Evolutionary conservation across 2,797 vertebrate genomes (phyloP).

Genomic region (Tachyglossus aculeatus): DNA sequence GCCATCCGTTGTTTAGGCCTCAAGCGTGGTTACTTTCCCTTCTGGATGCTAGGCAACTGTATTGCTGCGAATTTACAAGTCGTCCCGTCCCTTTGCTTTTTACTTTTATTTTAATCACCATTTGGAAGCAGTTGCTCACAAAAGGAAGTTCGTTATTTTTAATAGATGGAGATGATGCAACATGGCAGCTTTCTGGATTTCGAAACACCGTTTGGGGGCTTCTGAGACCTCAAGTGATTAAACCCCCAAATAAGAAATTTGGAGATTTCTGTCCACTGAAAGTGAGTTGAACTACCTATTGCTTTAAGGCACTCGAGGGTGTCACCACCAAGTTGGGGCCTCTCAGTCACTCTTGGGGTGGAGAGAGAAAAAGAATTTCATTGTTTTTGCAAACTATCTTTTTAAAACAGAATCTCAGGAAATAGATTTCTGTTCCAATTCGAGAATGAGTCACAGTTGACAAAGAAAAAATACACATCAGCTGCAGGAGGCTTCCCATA

Average conservation of each 20-base stretch:
- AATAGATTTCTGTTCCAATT: constrained; percentile 47
- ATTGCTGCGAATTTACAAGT: neutral
- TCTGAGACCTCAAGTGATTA: constrained; percentile 26
- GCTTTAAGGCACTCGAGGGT: constrained; percentile 16
- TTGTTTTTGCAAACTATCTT: constrained; percentile 59
- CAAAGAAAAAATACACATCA: constrained; percentile 61
- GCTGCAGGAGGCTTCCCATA: constrained; percentile 61
- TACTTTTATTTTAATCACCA: neutral
- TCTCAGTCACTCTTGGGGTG: constrained; percentile 46
- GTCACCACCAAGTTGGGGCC: constrained; percentile 36
- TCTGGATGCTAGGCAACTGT: neutral
- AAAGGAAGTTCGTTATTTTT: constrained; percentile 38
- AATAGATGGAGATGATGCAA: constrained; percentile 41
- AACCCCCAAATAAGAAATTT: neutral
- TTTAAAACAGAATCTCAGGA: constrained; percentile 64
- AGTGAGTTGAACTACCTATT: constrained; percentile 46
- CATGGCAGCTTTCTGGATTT: constrained; percentile 49
- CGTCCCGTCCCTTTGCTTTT: neutral
- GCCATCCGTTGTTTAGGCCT: neutral
- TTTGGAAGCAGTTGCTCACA: constrained; percentile 16
- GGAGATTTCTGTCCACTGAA: constrained; percentile 20
- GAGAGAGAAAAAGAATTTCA: constrained; percentile 37
- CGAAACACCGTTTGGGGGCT: constrained; percentile 41
- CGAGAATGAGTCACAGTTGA: constrained; percentile 62
- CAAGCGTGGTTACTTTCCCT: neutral